Conservation (phyloP, 2,888 invertebrate species). For the Dryomyza anilis region DNA sequence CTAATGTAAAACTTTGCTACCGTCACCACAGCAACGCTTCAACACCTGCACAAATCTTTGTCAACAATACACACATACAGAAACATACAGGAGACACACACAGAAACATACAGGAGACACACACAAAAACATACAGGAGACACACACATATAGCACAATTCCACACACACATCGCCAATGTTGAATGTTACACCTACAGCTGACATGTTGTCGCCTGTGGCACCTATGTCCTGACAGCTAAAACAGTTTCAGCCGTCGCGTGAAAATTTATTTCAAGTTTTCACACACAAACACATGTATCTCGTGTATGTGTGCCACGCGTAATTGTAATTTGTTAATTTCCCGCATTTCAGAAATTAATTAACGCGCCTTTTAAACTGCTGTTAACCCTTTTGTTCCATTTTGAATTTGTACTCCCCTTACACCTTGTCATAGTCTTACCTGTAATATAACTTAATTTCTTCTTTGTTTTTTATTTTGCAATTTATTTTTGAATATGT, state of each 20-base stretch:
- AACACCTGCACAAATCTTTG: not conserved
- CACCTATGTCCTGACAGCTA: not conserved
- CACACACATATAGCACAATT: not conserved
- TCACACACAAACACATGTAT: too few relatives aligned
- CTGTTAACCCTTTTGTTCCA: not conserved
- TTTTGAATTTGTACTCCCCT: not conserved
- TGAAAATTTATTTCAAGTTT: not conserved
- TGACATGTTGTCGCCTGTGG: slow-evolving; percentile 3
- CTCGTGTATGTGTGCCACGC: slow-evolving; percentile 32
- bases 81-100: not conserved
- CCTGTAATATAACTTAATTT: not conserved
- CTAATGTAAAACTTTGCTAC: too few relatives aligned
- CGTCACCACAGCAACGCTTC: too few relatives aligned
- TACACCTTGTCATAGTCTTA: not conserved
- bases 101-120: not conserved
- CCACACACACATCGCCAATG: not conserved
- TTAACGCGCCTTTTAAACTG: slow-evolving; percentile 40
- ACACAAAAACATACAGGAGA: not conserved
- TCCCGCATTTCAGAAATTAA: slow-evolving; percentile 55
- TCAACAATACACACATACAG: not conserved
- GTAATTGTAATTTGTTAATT: slow-evolving; percentile 53
- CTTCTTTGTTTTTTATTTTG: too few relatives aligned
- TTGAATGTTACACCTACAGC: too few relatives aligned
- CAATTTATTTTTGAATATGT: not conserved
- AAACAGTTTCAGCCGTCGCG: too few relatives aligned